phyloP scores from a whole-genome alignment of 1,140 invertebrate genomes.

The Macrobrachium rosenbergii region DNA sequence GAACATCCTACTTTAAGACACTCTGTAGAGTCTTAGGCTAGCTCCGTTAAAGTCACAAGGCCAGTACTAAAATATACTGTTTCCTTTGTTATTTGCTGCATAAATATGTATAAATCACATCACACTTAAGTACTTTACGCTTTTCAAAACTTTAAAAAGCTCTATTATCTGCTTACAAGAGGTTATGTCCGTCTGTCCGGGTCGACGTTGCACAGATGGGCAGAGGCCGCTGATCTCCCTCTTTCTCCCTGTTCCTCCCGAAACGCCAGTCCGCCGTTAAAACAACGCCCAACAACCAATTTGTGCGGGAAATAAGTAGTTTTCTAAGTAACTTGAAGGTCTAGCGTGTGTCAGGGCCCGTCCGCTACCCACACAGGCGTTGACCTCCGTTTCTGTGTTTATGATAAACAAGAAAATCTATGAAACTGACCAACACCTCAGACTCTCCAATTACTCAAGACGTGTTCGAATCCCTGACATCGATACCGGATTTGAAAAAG shows the following conservation, averaged over 20 bases:
- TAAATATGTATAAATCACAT: too few relatives aligned
- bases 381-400: too few relatives aligned
- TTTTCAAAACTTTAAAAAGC: too few relatives aligned
- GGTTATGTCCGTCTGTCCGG: too few relatives aligned
- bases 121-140: too few relatives aligned
- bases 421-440: constrained; percentile 41
- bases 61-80: too few relatives aligned
- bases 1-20: too few relatives aligned
- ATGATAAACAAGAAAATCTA: constrained; percentile 41
- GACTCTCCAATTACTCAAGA: constrained; percentile 37
- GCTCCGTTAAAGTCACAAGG: too few relatives aligned
- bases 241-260: background rate
- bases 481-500: too few relatives aligned
- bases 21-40: too few relatives aligned
- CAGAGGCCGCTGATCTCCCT: constrained; percentile 10
- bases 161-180: too few relatives aligned
- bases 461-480: constrained; percentile 5
- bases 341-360: background rate
- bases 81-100: too few relatives aligned
- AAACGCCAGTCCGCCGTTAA: background rate
- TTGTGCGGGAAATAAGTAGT: background rate
- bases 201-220: background rate
- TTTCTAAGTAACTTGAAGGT: background rate
- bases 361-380: background rate
- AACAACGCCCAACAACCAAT: background rate